These are phyloP conservation scores for Corticium candelabrum DNA, from an alignment of 37 sponge, comb jelly and placozoan genomes.

Conservation along the genomic window DNA sequence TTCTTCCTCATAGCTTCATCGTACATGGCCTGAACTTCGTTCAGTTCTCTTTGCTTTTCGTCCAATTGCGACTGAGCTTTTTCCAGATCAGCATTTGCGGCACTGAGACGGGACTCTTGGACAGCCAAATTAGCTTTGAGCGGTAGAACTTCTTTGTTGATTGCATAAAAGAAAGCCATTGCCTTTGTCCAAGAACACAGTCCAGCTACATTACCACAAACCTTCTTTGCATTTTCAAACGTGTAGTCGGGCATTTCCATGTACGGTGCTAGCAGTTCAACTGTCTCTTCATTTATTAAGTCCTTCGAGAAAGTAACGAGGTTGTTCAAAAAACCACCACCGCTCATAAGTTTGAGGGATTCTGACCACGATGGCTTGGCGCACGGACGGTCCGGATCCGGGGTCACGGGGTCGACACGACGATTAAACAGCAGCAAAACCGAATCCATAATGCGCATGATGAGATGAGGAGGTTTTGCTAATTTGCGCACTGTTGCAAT, in stretches of 20 bases:
- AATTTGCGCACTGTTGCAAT: conserved; percentile 92
- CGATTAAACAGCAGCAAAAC: conserved; percentile 85
- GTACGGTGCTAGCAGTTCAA: conserved; percentile 91
- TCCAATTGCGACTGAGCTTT: conserved; percentile 83
- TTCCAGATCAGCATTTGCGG: conserved; percentile 77
- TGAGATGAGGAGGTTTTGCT: conserved; percentile 96
- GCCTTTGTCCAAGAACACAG: conserved; percentile 97
- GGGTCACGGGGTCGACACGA: conserved; percentile 21
- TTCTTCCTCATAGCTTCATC: conserved; percentile 93
- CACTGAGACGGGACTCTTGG: conserved; percentile 59
- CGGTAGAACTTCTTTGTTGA: conserved; percentile 97
- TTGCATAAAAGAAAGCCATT: conserved; percentile 79
- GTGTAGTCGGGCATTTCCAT: conserved; percentile 88
- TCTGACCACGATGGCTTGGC: conserved; percentile 84
- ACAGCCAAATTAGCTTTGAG: conserved; percentile 55
- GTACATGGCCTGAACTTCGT: conserved; percentile 87
- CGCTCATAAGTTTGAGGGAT: conserved; percentile 90
- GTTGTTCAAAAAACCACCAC: conserved; percentile 67
- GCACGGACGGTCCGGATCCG: conserved; percentile 88
- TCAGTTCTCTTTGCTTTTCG: conserved; percentile 85
- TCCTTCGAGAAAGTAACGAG: conserved; percentile 93
- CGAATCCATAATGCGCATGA: conserved; percentile 98
- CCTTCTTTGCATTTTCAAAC: conserved; percentile 71
- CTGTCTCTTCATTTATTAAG: conserved; percentile 90
- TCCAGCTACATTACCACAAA: conserved; percentile 98